Evolutionary conservation across 2,888 invertebrate species (phyloP).

Genomic region (Yponomeuta evonymella): DNA sequence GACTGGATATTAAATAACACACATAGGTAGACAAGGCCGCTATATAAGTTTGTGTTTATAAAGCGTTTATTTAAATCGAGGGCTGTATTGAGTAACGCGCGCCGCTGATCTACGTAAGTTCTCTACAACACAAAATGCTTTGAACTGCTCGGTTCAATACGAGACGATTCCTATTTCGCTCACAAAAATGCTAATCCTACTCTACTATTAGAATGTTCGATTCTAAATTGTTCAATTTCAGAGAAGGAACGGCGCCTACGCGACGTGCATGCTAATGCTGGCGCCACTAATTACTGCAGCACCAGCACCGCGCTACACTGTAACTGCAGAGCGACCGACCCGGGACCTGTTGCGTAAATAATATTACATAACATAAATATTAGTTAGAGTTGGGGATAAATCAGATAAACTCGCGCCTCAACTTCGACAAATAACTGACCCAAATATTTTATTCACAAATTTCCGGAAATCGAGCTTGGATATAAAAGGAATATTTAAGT

Average conservation of each 20-base stretch:
- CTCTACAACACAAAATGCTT: neutral
- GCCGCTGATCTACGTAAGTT: neutral
- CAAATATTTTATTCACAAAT: neutral
- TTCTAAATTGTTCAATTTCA: neutral
- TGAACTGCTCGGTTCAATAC: neutral
- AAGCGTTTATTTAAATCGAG: neutral
- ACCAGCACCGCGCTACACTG: neutral
- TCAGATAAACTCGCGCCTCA: neutral
- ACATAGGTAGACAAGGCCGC: neutral
- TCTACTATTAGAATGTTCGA: neutral
- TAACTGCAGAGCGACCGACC: neutral
- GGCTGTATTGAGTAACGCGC: neutral
- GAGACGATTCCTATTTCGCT: neutral
- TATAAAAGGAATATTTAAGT: neutral
- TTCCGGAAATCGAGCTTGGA: neutral
- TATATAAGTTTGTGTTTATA: constrained; percentile 6
- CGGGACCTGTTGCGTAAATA: neutral
- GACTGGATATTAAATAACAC: constrained; percentile 10
- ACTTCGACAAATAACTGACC: neutral
- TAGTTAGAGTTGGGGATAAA: neutral
- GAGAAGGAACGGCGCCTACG: neutral
- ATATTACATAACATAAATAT: neutral
- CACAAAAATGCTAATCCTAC: neutral
- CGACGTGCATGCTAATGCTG: neutral
- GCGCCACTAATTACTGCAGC: neutral